Conservation (phyloP, 2,888 invertebrate genomes). For the Dichetophora obliterata region DNA sequence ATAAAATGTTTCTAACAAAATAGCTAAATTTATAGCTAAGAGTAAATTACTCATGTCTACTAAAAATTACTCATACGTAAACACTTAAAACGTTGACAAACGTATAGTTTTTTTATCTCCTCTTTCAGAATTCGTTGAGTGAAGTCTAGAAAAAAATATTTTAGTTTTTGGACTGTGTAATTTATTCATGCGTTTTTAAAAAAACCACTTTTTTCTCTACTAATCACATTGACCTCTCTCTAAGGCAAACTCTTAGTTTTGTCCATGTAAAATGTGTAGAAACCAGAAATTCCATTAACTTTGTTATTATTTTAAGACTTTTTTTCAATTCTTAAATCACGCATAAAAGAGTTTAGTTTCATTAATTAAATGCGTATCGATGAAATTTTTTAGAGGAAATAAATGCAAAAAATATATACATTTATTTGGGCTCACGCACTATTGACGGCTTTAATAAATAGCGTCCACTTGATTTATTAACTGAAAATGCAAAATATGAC, state of each 20-base stretch:
- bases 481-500: slow-evolving; percentile 9
- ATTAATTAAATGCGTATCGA: slow-evolving; percentile 31
- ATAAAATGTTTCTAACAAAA: no score
- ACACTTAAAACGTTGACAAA: no score
- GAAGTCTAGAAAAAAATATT: no score
- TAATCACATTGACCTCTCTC: slow-evolving; percentile 32
- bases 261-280: neutral
- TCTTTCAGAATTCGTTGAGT: no score
- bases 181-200: slow-evolving; percentile 23
- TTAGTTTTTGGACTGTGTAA: no score
- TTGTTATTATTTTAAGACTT: slow-evolving; percentile 32
- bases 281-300: slow-evolving; percentile 25
- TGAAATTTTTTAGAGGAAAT: neutral
- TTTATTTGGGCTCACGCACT: neutral
- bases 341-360: slow-evolving; percentile 38
- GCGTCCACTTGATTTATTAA: neutral
- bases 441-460: neutral
- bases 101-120: no score
- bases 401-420: neutral
- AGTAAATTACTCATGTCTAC: no score
- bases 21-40: no score
- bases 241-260: neutral
- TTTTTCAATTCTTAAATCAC: slow-evolving; percentile 36
- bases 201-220: no score
- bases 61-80: no score